Evolutionary conservation across 2,797 vertebrate genomes (phyloP), one percentile per base, ranked within the genome.

Genomic region (Clarias pachynema): DNA sequence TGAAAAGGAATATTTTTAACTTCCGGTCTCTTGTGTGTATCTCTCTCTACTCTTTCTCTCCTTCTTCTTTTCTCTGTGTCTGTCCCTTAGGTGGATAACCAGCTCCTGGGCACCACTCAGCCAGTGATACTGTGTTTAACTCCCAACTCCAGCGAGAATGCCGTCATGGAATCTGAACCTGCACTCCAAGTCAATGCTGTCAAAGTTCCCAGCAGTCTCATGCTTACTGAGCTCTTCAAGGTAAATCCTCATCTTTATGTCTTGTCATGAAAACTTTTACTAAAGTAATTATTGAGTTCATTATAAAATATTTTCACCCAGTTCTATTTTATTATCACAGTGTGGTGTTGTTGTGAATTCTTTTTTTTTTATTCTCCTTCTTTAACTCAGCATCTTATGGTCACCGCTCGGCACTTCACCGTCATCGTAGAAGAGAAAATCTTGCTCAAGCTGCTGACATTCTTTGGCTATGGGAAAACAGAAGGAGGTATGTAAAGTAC

Each of bases 381-480:
- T 60, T 62, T 92, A 53, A 84, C 56, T 4, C 90, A 99, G 98
- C 98, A 99, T 91, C 94, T 99, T 63, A 97, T 99, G 97, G 94
- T 99, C 89, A 99, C 97, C 0, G 96, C 97, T 22, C 94, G 94
- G 0, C 97, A 93, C 84, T 97, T 98, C 91, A 99, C 98, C 0
- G 95, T 99, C 85, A 97, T 99, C 89, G 97, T 99, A 0, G 98
- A 99, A 90, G 98, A 99, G 92, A 99, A 98, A 1, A 94, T 99
- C 0, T 94, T 99, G 79, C 96, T 99, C 40, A 99, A 99, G 89
- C 95, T 99, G 0, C 92, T 99, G 65, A 96, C 95, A 87, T 99
- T 99, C 95, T 98, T 99, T 85, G 97, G 97, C 91, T 98, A 96
- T 0, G 96, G 97, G 83, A 96, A 96, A 63, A 95, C 94, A 0